A percentile compares a stretch with the other conserved stretches of the same genome.
These are phyloP conservation scores for Chaenogobius annularis DNA, from an alignment of 2,113 vertebrate species.

Conservation along the genomic window DNA sequence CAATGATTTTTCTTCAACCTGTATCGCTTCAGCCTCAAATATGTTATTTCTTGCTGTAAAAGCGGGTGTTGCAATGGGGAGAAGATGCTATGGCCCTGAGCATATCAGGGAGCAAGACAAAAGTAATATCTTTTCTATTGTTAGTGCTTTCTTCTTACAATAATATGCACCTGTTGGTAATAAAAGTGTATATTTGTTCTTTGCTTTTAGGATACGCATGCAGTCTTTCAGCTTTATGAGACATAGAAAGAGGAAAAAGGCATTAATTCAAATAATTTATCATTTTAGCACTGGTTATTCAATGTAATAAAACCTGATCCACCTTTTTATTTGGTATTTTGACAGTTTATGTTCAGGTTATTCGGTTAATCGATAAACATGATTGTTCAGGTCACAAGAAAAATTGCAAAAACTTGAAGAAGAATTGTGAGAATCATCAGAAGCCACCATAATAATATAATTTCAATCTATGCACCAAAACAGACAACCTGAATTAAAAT, in stretches of 20 bases:
- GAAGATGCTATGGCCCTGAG: conserved; percentile 37
- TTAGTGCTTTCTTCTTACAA: conserved; percentile 1
- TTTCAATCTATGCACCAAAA: too few relatives aligned
- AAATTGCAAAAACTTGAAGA: too few relatives aligned
- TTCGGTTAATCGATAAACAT: too few relatives aligned
- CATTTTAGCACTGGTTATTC: too few relatives aligned
- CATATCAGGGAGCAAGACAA: conserved; percentile 20
- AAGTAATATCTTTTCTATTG: conserved; percentile 45
- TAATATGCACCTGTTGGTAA: conserved; percentile 2
- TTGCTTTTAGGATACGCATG: background rate
- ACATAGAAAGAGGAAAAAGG: background rate
- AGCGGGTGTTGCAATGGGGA: conserved; percentile 24
- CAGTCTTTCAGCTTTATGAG: background rate
- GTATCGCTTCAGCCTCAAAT: conserved; percentile 48
- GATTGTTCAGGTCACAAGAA: too few relatives aligned
- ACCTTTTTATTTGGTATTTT: too few relatives aligned
- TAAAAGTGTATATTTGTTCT: background rate
- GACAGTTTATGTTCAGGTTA: too few relatives aligned
- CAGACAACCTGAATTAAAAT: too few relatives aligned
- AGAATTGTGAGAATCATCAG: too few relatives aligned
- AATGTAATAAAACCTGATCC: too few relatives aligned
- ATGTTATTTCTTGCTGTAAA: conserved; percentile 49
- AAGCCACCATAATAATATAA: too few relatives aligned
- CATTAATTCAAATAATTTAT: background rate
- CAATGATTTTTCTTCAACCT: conserved; percentile 60